Evolutionary conservation across 2,888 invertebrate species (phyloP).

Genomic region (Elmis aenea): DNA sequence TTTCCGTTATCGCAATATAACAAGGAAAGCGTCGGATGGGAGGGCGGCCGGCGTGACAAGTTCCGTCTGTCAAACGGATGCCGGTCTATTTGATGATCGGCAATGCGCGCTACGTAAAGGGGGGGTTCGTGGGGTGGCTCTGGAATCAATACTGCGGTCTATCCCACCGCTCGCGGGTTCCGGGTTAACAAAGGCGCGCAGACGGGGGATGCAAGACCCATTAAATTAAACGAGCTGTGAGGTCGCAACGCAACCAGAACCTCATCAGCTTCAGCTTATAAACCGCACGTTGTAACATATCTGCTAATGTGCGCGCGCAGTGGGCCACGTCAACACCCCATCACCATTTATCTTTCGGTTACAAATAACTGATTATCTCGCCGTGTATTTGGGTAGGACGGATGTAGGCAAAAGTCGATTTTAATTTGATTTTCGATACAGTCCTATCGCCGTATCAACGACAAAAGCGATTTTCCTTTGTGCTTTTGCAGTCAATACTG

Average conservation of each 20-base stretch:
- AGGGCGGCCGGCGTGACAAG: too few relatives aligned
- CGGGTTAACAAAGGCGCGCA: conserved; percentile 20
- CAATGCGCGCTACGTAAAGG: conserved; percentile 8
- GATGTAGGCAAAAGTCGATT: too few relatives aligned
- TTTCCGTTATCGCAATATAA: too few relatives aligned
- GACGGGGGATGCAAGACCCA: conserved; percentile 19
- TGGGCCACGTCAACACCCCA: conserved; percentile 9
- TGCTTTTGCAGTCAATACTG: too few relatives aligned
- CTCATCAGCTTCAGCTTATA: conserved; percentile 19
- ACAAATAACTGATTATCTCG: conserved; percentile 5
- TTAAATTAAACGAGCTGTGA: conserved; percentile 25
- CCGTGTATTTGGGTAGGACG: too few relatives aligned
- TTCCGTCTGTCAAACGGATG: conserved; percentile 10
- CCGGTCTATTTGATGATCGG: conserved; percentile 11
- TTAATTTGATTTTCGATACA: too few relatives aligned
- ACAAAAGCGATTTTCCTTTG: too few relatives aligned
- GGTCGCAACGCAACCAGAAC: conserved; percentile 16
- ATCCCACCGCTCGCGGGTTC: conserved; percentile 22
- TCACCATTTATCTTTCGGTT: conserved; percentile 8
- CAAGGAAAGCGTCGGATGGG: too few relatives aligned
- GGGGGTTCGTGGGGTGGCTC: conserved; percentile 9
- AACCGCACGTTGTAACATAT: conserved; percentile 15
- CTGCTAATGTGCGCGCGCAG: conserved; percentile 8
- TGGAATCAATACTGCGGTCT: conserved; percentile 33
- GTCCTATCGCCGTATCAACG: too few relatives aligned